Evolutionary conservation across 1,140 invertebrate genomes (phyloP).

Genomic region (Paracyclopina nana): DNA sequence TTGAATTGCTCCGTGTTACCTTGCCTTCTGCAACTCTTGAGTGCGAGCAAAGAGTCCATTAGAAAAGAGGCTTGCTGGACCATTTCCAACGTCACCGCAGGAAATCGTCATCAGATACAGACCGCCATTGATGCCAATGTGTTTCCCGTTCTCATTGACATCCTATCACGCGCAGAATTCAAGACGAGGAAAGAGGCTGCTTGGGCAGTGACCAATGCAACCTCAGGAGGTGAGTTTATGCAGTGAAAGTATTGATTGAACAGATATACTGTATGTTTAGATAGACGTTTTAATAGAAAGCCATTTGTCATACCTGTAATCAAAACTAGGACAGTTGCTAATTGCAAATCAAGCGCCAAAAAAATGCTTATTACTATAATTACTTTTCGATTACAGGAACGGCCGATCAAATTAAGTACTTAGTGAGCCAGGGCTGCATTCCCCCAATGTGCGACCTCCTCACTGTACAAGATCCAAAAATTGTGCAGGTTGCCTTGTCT

Average conservation of each 20-base stretch:
- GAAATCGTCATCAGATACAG: conserved; percentile 84
- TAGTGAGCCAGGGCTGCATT: conserved; percentile 45
- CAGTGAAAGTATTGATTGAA: conserved; percentile 66
- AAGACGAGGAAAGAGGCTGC: conserved; percentile 93
- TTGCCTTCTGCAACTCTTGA: conserved; percentile 58
- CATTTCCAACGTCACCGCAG: conserved; percentile 91
- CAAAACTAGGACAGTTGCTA: no score
- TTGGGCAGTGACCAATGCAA: conserved; percentile 95
- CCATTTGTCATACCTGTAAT: no score
- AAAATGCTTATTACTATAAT: not conserved
- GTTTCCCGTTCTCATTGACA: conserved; percentile 74
- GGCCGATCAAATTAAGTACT: conserved; percentile 7
- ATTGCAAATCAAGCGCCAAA: no score
- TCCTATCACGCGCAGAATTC: conserved; percentile 76
- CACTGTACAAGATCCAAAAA: conserved; percentile 80
- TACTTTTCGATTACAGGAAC: conserved; percentile 15
- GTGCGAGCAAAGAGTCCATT: conserved; percentile 57
- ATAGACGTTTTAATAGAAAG: no score
- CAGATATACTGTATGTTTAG: not conserved
- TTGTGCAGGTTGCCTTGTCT: conserved; percentile 84
- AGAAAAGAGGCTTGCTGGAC: conserved; percentile 97
- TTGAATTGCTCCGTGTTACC: conserved; percentile 74
- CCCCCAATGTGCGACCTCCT: conserved; percentile 83
- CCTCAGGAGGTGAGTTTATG: conserved; percentile 76
- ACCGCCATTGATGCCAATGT: conserved; percentile 88